phyloP scores from a whole-genome alignment of 2,888 invertebrate genomes.

The Leistus spinibarbis region DNA sequence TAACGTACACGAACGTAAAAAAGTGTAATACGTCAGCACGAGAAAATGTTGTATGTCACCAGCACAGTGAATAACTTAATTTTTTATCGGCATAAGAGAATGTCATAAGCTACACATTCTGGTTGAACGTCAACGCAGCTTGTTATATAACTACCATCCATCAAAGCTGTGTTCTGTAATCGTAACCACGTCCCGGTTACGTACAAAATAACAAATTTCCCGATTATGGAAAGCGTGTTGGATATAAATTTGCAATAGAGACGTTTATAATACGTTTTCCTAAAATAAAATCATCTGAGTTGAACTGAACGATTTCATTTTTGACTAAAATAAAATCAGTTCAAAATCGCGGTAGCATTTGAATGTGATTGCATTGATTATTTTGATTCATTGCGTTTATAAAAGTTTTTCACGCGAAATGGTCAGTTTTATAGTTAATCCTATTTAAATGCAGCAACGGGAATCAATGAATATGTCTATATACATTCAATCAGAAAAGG shows the following conservation, averaged over 20 bases:
- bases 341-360: no score
- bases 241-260: no score
- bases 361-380: not conserved
- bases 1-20: no score
- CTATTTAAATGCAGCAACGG: not conserved
- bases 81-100: not conserved
- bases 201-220: no score
- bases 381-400: not conserved
- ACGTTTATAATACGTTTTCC: no score
- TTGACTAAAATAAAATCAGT: no score
- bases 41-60: not conserved
- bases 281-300: no score
- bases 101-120: not conserved
- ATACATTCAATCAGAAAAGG: not conserved
- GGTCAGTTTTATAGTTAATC: not conserved
- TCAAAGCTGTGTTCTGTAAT: no score
- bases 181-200: no score
- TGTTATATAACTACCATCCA: no score
- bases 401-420: not conserved
- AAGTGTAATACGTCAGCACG: not conserved
- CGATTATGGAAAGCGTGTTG: no score
- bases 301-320: no score
- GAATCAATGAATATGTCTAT: not conserved
- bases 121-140: not conserved
- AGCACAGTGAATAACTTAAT: not conserved